Percentiles rank a stretch among this genome's conserved stretches.
Evolutionary conservation across 2,113 vertebrate species (phyloP).

Genomic region (Corythaixoides concolor): DNA sequence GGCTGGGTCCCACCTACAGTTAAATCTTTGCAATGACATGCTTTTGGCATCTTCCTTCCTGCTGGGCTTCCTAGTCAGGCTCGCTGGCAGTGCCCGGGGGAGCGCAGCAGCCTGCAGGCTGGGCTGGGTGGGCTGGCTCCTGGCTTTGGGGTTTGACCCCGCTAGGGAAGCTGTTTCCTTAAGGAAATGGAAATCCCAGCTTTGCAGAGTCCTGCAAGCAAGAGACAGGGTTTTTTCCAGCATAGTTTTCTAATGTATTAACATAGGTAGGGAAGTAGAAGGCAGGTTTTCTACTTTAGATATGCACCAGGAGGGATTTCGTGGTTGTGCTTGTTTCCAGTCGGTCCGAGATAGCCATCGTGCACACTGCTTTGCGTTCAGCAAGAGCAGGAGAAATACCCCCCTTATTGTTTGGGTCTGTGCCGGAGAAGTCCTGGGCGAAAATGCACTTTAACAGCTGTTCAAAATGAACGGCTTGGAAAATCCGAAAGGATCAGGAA

Average conservation of each 20-base stretch:
- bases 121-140: no score
- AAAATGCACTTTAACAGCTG: background rate
- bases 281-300: background rate
- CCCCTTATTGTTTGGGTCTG: fast-evolving
- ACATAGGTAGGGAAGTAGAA: background rate
- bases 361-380: fast-evolving
- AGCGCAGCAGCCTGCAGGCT: background rate
- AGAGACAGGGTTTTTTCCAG: background rate
- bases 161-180: fast-evolving
- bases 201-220: background rate
- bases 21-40: background rate
- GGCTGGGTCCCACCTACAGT: background rate
- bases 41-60: background rate
- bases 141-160: background rate
- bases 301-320: fast-evolving
- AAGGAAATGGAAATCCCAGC: background rate
- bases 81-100: background rate
- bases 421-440: background rate
- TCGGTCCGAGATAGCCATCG: background rate
- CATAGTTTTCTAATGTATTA: background rate
- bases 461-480: background rate
- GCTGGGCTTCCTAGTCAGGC: background rate
- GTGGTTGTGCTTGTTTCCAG: fast-evolving
- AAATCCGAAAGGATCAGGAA: background rate
- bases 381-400: background rate